A percentile compares a stretch with the other conserved stretches of the same genome.
Evolutionary conservation across 2,888 invertebrate species (phyloP).

Genomic region (Pyrrhosoma nymphula): DNA sequence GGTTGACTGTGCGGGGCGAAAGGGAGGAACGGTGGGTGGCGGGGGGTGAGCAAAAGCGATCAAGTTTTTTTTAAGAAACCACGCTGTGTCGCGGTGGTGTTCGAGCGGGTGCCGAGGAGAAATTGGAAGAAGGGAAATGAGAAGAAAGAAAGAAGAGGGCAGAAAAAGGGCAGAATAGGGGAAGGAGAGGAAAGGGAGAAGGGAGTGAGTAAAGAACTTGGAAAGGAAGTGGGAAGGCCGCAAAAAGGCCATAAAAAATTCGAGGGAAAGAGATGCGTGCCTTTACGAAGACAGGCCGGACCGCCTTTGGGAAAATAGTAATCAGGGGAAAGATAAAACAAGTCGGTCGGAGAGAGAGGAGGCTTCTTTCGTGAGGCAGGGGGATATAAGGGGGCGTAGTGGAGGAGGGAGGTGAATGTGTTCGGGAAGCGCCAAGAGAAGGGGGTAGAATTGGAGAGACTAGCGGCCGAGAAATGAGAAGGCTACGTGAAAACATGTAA

Average conservation of each 20-base stretch:
- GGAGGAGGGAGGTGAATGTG: background rate
- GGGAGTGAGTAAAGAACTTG: too few species aligned
- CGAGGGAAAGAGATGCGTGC: background rate
- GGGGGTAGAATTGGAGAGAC: too few species aligned
- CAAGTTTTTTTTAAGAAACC: background rate
- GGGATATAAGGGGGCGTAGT: too few species aligned
- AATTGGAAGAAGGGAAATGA: background rate
- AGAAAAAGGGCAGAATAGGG: background rate
- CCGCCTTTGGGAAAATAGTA: slow-evolving; percentile 42
- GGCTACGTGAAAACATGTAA: background rate
- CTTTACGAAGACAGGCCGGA: background rate
- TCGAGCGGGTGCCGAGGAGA: background rate
- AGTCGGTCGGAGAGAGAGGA: background rate
- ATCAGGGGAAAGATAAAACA: slow-evolving; percentile 27
- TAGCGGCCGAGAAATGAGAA: too few species aligned
- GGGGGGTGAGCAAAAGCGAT: background rate
- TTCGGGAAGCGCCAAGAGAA: background rate
- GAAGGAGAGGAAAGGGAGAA: background rate
- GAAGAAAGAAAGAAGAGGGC: background rate
- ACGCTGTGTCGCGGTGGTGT: background rate
- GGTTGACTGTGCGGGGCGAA: background rate
- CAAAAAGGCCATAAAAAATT: background rate
- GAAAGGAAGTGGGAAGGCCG: background rate
- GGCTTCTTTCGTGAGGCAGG: background rate
- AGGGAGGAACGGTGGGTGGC: too few species aligned